Evolutionary conservation across 2,888 invertebrate species (phyloP).

Genomic region (Zygogramma bicolorata): DNA sequence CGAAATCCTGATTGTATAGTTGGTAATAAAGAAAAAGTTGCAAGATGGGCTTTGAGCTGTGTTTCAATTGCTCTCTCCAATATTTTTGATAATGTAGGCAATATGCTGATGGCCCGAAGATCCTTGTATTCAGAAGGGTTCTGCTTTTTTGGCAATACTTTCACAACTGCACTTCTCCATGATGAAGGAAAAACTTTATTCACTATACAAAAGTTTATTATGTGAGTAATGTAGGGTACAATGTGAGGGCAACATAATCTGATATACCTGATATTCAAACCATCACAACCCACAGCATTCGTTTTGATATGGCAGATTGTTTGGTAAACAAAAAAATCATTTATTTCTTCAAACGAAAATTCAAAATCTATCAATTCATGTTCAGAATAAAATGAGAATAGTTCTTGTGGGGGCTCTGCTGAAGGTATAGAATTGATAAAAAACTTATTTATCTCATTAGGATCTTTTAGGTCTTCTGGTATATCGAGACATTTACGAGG

Average conservation of each 20-base stretch:
- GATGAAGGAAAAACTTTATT: background rate
- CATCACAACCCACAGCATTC: slow-evolving; percentile 7
- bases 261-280: background rate
- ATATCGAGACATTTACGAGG: background rate
- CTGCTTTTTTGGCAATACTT: slow-evolving; percentile 19
- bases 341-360: slow-evolving; percentile 8
- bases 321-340: slow-evolving; percentile 13
- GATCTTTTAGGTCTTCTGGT: too few relatives aligned
- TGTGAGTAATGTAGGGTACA: background rate
- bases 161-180: background rate
- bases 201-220: slow-evolving; percentile 5
- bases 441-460: background rate
- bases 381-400: background rate
- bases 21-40: background rate
- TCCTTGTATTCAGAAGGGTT: slow-evolving; percentile 10
- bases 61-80: too few relatives aligned
- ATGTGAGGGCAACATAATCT: slow-evolving; percentile 18
- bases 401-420: background rate
- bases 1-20: background rate
- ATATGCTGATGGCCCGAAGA: background rate
- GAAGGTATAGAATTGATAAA: background rate
- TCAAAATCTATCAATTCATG: background rate
- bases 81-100: too few relatives aligned
- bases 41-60: too few relatives aligned
- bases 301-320: slow-evolving; percentile 17